These are phyloP conservation scores for Deroplatys truncata DNA, from an alignment of 2,888 invertebrate species.

Conservation along the genomic window DNA sequence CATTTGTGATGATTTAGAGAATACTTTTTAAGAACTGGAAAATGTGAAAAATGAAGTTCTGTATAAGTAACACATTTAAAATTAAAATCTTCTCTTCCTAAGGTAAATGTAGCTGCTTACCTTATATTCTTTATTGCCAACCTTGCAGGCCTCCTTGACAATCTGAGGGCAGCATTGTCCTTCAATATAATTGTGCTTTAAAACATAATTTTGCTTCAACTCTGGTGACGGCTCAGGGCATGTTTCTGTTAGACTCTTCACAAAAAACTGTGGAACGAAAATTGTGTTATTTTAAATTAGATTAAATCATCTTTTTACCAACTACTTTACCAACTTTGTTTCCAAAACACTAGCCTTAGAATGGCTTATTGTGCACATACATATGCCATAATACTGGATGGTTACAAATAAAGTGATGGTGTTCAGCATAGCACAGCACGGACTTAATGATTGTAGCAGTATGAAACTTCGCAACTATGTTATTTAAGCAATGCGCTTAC, in stretches of 20 bases:
- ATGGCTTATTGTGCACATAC: too few species aligned
- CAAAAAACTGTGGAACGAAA: constrained; percentile 48
- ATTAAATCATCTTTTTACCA: not conserved
- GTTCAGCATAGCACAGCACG: too few species aligned
- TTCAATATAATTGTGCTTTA: constrained; percentile 46
- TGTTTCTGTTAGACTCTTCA: constrained; percentile 50
- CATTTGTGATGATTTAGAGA: too few species aligned
- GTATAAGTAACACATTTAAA: too few species aligned
- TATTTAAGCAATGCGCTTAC: too few species aligned
- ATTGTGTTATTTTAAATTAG: not conserved
- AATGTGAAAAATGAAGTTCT: too few species aligned
- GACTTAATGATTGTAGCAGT: too few species aligned
- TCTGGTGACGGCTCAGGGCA: constrained; percentile 50
- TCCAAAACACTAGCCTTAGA: too few species aligned
- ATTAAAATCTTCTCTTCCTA: too few species aligned
- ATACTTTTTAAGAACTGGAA: too few species aligned
- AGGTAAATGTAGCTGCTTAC: constrained; percentile 37
- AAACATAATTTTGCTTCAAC: constrained; percentile 49
- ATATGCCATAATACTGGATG: not conserved
- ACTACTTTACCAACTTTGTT: not conserved
- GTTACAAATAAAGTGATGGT: too few species aligned
- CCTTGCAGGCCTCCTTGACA: constrained; percentile 45
- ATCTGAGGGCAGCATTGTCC: constrained; percentile 57
- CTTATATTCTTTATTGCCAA: constrained; percentile 48
- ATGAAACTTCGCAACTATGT: too few species aligned